Conservation (phyloP, 2,113 vertebrate species). For the Dascyllus trimaculatus region DNA sequence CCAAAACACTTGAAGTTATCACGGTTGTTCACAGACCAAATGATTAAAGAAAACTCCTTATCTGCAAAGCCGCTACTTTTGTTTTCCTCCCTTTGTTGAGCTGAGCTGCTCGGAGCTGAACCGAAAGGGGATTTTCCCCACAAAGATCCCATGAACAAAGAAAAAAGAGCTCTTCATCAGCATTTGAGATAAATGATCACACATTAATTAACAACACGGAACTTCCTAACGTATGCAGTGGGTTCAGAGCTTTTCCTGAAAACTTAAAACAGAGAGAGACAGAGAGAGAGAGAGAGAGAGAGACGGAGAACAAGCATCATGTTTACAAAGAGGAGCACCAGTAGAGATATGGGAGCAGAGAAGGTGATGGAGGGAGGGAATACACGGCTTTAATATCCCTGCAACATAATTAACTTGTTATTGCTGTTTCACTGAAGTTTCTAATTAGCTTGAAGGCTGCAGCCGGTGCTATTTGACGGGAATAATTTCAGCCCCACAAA, state of each 20-base stretch:
- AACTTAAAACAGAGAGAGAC: slow-evolving; percentile 2
- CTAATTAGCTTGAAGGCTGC: slow-evolving; percentile 79
- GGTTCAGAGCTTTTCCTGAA: slow-evolving; percentile 32
- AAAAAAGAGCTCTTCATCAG: slow-evolving; percentile 34
- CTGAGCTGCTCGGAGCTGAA: slow-evolving; percentile 1
- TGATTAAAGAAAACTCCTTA: slow-evolving; percentile 9
- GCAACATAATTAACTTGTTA: slow-evolving; percentile 81
- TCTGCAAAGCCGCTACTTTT: neutral
- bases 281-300: slow-evolving; percentile 1
- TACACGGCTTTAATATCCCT: slow-evolving; percentile 74
- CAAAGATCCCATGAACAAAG: slow-evolving; percentile 47
- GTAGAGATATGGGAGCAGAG: slow-evolving; percentile 49
- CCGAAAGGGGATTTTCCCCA: slow-evolving; percentile 2
- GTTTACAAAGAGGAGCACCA: slow-evolving; percentile 41
- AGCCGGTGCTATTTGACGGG: slow-evolving; percentile 62
- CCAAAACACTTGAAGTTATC: neutral
- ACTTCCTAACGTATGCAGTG: slow-evolving; percentile 28
- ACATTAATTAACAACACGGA: slow-evolving; percentile 44
- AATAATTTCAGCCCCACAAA: slow-evolving; percentile 73
- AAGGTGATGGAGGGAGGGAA: slow-evolving; percentile 55
- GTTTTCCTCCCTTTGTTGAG: neutral
- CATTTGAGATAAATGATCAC: slow-evolving; percentile 31
- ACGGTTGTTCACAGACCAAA: neutral
- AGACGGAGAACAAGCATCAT: slow-evolving; percentile 14
- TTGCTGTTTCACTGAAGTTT: slow-evolving; percentile 77